Percentiles rank a stretch among this genome's conserved stretches.
phyloP scores from a whole-genome alignment of 2,113 vertebrate species.

The Daboia siamensis region DNA sequence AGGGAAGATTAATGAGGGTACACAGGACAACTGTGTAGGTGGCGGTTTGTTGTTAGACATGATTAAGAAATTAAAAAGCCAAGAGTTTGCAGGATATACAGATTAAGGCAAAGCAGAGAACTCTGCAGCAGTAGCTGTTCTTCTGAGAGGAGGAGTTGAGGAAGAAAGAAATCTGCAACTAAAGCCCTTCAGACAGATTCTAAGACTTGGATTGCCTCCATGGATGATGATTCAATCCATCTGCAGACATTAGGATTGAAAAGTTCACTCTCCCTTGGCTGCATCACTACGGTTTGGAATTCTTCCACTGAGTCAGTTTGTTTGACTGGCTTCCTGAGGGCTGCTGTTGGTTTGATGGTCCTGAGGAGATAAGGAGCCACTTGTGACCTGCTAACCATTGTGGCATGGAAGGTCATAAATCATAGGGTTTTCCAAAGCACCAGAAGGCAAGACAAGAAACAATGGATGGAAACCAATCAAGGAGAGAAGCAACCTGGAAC shows the following conservation, averaged over 20 bases:
- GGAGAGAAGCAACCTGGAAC: too few relatives aligned
- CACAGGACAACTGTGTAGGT: conserved; percentile 17
- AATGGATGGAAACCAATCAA: too few relatives aligned
- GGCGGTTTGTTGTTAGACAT: conserved; percentile 35
- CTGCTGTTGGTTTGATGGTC: not conserved
- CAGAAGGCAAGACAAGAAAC: too few relatives aligned
- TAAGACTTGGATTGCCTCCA: not conserved
- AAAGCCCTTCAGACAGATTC: too few relatives aligned
- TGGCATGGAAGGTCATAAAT: not conserved
- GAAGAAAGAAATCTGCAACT: not conserved
- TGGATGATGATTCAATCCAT: not conserved
- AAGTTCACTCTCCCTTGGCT: not conserved
- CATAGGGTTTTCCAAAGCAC: too few relatives aligned
- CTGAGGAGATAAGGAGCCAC: not conserved
- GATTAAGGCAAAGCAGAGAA: not conserved
- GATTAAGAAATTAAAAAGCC: conserved; percentile 41
- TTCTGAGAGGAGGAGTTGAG: not conserved
- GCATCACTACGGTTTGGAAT: not conserved
- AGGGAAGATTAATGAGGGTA: conserved; percentile 47
- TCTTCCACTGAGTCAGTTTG: not conserved
- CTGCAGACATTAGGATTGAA: not conserved
- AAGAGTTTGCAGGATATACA: not conserved
- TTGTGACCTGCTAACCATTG: not conserved
- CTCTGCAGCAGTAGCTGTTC: not conserved
- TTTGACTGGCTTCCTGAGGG: not conserved